Evolutionary conservation across 2,888 invertebrate species (phyloP).

Genomic region (Tachina grossa): DNA sequence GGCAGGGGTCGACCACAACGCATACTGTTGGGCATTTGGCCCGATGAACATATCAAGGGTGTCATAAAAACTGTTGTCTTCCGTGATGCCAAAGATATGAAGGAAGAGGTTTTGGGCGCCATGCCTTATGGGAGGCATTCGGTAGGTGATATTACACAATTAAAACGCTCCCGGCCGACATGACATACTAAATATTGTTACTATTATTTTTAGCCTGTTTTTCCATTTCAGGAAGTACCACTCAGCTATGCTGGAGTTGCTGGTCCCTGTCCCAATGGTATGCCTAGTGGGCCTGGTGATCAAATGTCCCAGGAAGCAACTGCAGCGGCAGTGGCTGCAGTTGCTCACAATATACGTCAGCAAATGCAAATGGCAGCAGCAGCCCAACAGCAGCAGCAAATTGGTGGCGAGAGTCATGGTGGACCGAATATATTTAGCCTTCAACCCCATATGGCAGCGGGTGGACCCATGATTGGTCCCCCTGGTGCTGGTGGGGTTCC

Average conservation of each 20-base stretch:
- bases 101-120: constrained; percentile 86
- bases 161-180: constrained; percentile 66
- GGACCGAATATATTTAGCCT: constrained; percentile 82
- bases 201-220: constrained; percentile 82
- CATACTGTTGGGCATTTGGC: constrained; percentile 95
- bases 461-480: constrained; percentile 62
- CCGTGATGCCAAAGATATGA: constrained; percentile 92
- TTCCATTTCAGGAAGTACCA: constrained; percentile 85
- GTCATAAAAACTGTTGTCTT: constrained; percentile 96
- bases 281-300: constrained; percentile 81
- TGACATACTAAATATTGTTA: constrained; percentile 67
- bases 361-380: constrained; percentile 90
- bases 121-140: constrained; percentile 86
- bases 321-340: constrained; percentile 93
- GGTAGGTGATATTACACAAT: constrained; percentile 83
- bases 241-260: constrained; percentile 85
- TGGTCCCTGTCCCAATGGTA: constrained; percentile 84
- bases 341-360: constrained; percentile 92
- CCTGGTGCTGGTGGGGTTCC: constrained; percentile 76
- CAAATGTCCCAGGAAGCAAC: constrained; percentile 87
- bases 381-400: constrained; percentile 81
- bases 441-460: constrained; percentile 77
- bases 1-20: constrained; percentile 95
- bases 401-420: constrained; percentile 80
- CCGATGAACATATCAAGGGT: constrained; percentile 95